Base-by-base conservation (phyloP, 2,797 vertebrate species). In the Crocidura indochinensis region DNA sequence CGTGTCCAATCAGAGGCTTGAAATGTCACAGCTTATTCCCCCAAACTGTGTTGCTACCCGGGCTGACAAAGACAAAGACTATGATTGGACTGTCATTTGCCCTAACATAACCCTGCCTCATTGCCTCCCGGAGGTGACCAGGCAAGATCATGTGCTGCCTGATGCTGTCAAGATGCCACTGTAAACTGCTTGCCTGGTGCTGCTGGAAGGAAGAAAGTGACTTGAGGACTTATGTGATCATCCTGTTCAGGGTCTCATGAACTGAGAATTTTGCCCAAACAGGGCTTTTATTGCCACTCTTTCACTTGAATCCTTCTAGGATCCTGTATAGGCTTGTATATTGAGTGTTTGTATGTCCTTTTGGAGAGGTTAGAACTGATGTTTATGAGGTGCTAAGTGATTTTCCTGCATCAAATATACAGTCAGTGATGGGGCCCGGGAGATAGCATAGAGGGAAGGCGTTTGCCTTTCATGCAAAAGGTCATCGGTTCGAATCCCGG, bases 71-170 rank as follows among this genome's bases (percentile, higher is more conserved):
- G 88, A 94, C 93, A 93, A 95, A 95, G 88, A 8, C 84, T 74
- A 64, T 68, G 38, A 49, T 83, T 95, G 95, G 95, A 75, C 93
- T 82, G 47, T 29, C 27, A 82, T 86, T 94, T 96, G 94, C 87
- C 96, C 96, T 90, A 91, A 94, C 2, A 44, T 96, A 96, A 96
- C 96, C 96, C 90, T 71, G 80, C 44, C 78, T 93, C 3, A 8
- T 47, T 65, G 87, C 68, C 88, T 94, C 60, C 38, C 71, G 1
- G 81, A 94, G 85, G 91, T 87, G 76, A 93, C 92, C 46, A 51
- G 68, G 60, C 75, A 71, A 82, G 81, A 93, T 65, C 72, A 56
- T 60, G 67, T 82, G 95, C 90, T 78, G 60, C 89, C 29, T 17
- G 10, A 14, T 8, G 27, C 53, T 87, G 73, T 89, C 29, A 64